These are phyloP conservation scores for Plumapathes pennacea DNA, from an alignment of 92 coral and sea anemone species.

Conservation along the genomic window DNA sequence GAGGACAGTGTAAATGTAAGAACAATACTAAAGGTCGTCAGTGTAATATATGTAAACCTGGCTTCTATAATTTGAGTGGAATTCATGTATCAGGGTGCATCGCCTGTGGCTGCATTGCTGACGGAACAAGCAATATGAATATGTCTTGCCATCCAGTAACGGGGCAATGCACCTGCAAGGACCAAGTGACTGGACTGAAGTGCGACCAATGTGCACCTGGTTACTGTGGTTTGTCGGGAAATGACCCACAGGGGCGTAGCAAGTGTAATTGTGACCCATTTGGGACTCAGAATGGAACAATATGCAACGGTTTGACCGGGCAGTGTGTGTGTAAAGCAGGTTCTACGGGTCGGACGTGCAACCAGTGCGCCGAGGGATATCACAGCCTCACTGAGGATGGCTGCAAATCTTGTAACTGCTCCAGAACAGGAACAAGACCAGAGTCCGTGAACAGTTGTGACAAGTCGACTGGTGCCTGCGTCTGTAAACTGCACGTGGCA, in stretches of 20 bases:
- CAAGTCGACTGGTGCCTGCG: conserved; percentile 62
- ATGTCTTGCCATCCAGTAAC: conserved; percentile 78
- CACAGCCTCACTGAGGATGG: conserved; percentile 69
- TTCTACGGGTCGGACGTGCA: conserved; percentile 75
- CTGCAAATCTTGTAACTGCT: conserved; percentile 84
- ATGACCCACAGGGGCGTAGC: conserved; percentile 66
- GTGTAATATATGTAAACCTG: conserved; percentile 82
- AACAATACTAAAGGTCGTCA: conserved; percentile 70
- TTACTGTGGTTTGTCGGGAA: conserved; percentile 67
- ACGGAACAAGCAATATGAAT: conserved; percentile 73
- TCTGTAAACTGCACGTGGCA: conserved; percentile 68
- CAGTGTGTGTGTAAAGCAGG: conserved; percentile 81
- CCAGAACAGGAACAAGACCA: conserved; percentile 64
- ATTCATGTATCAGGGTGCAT: conserved; percentile 76
- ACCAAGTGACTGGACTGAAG: conserved; percentile 61
- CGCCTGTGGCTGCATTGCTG: conserved; percentile 73
- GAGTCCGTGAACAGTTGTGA: conserved; percentile 56
- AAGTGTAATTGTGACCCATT: conserved; percentile 81
- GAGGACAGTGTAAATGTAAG: conserved; percentile 94
- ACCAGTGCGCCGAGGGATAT: conserved; percentile 70
- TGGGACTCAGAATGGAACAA: conserved; percentile 57
- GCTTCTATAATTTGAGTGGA: conserved; percentile 77
- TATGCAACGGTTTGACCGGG: conserved; percentile 68
- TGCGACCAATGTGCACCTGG: conserved; percentile 81
- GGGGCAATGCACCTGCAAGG: conserved; percentile 91